Conservation (phyloP, 2,888 invertebrate species). For the Lasioglossum leucozonium region DNA sequence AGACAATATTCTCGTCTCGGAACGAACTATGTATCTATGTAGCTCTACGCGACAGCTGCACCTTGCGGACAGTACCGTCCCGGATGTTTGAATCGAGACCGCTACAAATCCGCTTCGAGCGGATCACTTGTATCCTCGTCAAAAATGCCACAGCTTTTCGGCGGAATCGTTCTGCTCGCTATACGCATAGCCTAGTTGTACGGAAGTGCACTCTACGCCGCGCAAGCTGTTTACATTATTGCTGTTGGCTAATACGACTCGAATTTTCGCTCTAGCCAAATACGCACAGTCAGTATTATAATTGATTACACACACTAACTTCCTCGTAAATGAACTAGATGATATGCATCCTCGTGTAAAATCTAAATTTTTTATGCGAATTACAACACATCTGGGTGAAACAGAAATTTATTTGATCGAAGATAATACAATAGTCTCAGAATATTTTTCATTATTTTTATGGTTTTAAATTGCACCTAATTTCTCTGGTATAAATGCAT, state of each 20-base stretch:
- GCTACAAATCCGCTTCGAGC: slow-evolving; percentile 34
- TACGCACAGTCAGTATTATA: background rate
- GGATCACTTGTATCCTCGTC: background rate
- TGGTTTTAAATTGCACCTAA: too few species aligned
- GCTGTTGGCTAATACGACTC: background rate
- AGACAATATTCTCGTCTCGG: background rate
- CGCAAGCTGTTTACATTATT: background rate
- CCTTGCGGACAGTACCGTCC: slow-evolving; percentile 20
- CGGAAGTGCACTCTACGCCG: too few species aligned
- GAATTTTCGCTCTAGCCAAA: background rate
- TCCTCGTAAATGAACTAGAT: background rate
- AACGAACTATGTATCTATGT: too few species aligned
- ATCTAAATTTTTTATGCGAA: too few species aligned
- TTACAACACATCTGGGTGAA: too few species aligned
- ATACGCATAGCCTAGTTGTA: background rate
- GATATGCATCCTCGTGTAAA: too few species aligned
- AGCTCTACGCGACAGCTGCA: too few species aligned
- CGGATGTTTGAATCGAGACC: slow-evolving; percentile 42
- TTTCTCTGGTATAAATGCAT: too few species aligned
- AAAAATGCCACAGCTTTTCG: background rate
- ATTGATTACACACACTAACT: background rate
- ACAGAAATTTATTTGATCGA: too few species aligned
- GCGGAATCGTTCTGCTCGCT: background rate
- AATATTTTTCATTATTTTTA: too few species aligned
- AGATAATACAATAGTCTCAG: too few species aligned